Evolutionary conservation across 2,113 vertebrate genomes (phyloP).

Genomic region (Paraplagusia blochii): DNA sequence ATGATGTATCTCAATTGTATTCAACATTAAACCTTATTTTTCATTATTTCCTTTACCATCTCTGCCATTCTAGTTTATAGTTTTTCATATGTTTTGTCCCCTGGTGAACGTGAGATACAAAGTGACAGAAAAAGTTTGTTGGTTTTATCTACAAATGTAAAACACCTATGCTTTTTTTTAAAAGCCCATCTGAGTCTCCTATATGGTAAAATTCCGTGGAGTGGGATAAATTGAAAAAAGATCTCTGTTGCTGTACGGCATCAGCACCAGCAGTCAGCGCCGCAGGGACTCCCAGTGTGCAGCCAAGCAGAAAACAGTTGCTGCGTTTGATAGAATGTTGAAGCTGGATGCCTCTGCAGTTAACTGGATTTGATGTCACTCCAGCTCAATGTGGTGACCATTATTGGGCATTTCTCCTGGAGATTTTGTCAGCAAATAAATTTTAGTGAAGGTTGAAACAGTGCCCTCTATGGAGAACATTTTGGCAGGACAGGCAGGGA

Average conservation of each 20-base stretch:
- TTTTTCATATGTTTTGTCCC: neutral
- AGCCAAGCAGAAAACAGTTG: slow-evolving; percentile 30
- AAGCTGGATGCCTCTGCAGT: slow-evolving; percentile 23
- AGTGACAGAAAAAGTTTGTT: no score
- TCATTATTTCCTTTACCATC: no score
- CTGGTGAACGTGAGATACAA: no score
- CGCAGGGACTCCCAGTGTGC: slow-evolving; percentile 10
- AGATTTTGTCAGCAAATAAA: slow-evolving; percentile 1
- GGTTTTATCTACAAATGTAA: no score
- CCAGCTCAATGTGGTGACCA: slow-evolving; percentile 11
- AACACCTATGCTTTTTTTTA: no score
- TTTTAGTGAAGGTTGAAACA: slow-evolving; percentile 42
- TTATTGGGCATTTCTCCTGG: slow-evolving; percentile 2
- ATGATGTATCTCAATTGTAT: no score
- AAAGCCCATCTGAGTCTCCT: neutral
- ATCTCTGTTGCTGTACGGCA: slow-evolving; percentile 16
- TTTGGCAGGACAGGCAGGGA: neutral
- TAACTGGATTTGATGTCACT: slow-evolving; percentile 9
- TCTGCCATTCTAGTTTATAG: neutral
- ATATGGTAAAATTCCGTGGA: neutral
- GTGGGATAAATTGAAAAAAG: slow-evolving; percentile 10
- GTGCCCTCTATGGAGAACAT: slow-evolving; percentile 57
- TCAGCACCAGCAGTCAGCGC: slow-evolving; percentile 16
- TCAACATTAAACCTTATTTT: no score
- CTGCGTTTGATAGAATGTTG: slow-evolving; percentile 29